Base-by-base conservation (phyloP, 2,797 vertebrate genomes). In the Chelidonichthys spinosus region DNA sequence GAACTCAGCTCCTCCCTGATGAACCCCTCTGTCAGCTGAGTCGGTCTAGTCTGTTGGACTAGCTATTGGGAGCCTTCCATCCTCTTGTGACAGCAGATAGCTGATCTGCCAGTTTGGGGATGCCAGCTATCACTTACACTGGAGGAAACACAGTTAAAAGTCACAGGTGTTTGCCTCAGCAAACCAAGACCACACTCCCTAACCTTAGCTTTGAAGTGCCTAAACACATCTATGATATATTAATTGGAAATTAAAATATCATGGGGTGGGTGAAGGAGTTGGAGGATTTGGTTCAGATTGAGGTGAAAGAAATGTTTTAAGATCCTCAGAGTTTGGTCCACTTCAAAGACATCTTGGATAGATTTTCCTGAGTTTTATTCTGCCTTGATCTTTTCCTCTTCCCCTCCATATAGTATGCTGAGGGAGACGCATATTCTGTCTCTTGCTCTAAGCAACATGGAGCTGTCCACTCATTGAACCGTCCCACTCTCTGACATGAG, bases 21-120 rank as follows among this genome's bases (percentile, higher is more conserved):
- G 46, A 60, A 73, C 43, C 49, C 35, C 54, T 69, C n/a, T 13
- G 4, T 69, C 63, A 69, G 66, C 47, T 50, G 35, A 70, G 56
- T 82, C 74, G 17, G 14, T 50, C 54, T 60, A 60, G 43, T 83
- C 64, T 70, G 74, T 63, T 72, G 50, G 43, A 60, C 42, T 66
- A 69, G 68, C 63, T 76, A 63, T 33, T 65, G 17, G 69, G 18
- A 17, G 43, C 17, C 53, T 71, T 61, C 61, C 61, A 65, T 61
- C 7, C 32, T 71, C 69, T 46, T 33, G 39, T 76, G 72, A 78
- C 67, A 71, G 46, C 52, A 80, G 71, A 82, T 63, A 72, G 43
- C 52, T 80, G 73, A 83, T 72, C 76, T 74, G 65, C 18, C 35
- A 37, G 63, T 67, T 65, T 70, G 53, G 10, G 40, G 69, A 75